These are phyloP conservation scores for Leucoraja ocellata DNA, from an alignment of 2,797 vertebrate genomes.

Conservation along the genomic window DNA sequence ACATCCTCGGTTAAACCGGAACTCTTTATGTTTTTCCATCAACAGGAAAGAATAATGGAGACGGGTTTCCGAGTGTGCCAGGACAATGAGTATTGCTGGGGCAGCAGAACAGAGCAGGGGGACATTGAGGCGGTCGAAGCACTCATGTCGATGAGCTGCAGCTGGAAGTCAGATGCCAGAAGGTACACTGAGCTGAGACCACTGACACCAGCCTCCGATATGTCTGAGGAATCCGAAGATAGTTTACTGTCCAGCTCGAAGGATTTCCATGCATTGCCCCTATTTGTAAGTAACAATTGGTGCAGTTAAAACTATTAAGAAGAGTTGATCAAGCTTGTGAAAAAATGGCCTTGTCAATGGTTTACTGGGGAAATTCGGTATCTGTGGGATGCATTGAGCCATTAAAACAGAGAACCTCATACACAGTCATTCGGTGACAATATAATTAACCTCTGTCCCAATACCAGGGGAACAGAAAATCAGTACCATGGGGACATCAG, in stretches of 20 bases:
- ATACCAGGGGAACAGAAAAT: not conserved
- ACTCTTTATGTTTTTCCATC: not conserved
- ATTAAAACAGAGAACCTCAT: not conserved
- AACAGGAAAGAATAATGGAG: constrained; percentile 59
- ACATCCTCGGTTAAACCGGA: not conserved
- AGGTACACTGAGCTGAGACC: constrained; percentile 62
- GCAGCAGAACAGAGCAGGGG: constrained; percentile 54
- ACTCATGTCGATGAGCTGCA: constrained; percentile 75
- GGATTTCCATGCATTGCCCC: constrained; percentile 51
- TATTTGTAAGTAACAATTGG: constrained; percentile 61
- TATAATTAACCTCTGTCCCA: too few relatives aligned
- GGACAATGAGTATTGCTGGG: constrained; percentile 48
- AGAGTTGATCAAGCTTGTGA: too few relatives aligned
- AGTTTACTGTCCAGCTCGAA: constrained; percentile 50
- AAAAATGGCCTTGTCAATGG: not conserved
- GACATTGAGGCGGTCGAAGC: constrained; percentile 74
- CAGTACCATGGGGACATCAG: not conserved
- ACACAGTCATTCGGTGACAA: too few relatives aligned
- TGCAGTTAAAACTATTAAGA: not conserved
- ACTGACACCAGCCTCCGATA: constrained; percentile 73
- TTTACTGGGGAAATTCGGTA: not conserved
- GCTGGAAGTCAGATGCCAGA: constrained; percentile 62
- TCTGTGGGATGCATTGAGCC: not conserved
- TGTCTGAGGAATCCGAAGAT: constrained; percentile 67
- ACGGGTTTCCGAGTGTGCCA: constrained; percentile 45